A percentile compares a stretch with the other conserved stretches of the same genome.
Conservation (phyloP, 2,888 invertebrate species). For the Chesias legatella region DNA sequence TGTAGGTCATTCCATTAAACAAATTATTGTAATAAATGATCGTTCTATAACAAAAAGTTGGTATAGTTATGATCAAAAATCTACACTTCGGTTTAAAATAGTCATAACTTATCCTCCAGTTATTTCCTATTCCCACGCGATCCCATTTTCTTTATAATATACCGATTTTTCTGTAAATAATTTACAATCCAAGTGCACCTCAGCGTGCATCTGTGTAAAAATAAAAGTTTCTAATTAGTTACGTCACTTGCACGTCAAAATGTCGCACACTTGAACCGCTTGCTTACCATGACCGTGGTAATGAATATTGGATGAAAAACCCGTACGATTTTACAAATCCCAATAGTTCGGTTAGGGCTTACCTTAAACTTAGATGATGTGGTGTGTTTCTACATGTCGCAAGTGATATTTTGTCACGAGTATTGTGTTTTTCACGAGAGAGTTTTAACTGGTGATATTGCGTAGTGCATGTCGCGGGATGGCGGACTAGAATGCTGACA, state of each 20-base stretch:
- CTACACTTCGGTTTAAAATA: too few relatives aligned
- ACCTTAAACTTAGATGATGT: constrained; percentile 50
- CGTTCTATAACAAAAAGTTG: too few relatives aligned
- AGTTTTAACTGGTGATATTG: constrained; percentile 39
- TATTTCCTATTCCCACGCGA: too few relatives aligned
- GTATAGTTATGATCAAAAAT: too few relatives aligned
- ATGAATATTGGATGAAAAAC: constrained; percentile 23
- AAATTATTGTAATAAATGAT: too few relatives aligned
- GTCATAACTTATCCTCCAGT: too few relatives aligned
- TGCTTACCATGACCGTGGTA: constrained; percentile 37
- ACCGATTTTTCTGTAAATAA: too few relatives aligned
- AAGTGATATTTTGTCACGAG: too few relatives aligned
- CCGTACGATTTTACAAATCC: not conserved
- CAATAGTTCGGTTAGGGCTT: constrained; percentile 26
- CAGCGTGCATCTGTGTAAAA: constrained; percentile 1
- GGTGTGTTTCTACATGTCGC: constrained; percentile 39
- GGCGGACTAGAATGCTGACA: constrained; percentile 40
- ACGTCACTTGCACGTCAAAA: constrained; percentile 54
- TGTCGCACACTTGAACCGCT: constrained; percentile 50
- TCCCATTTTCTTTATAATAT: too few relatives aligned
- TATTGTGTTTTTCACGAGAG: constrained; percentile 27
- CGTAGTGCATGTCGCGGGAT: constrained; percentile 53
- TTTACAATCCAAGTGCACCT: too few relatives aligned
- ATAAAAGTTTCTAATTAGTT: constrained; percentile 39
- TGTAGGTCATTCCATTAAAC: too few relatives aligned